Percentiles rank a stretch among this genome's conserved stretches.
phyloP scores from a whole-genome alignment of 2,888 invertebrate genomes.

The Idaea biselata region DNA sequence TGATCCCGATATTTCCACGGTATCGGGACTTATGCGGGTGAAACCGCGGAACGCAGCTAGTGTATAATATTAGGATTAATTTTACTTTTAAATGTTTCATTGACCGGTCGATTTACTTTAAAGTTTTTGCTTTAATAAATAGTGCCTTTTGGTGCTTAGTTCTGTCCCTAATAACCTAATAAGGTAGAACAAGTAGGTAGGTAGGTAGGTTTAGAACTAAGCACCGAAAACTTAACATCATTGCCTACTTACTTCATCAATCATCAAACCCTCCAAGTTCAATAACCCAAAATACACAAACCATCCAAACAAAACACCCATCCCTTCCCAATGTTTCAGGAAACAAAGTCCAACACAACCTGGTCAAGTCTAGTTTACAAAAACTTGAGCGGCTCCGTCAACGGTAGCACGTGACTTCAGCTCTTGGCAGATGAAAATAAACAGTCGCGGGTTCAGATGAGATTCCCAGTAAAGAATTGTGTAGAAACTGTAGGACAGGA shows the following conservation, averaged over 20 bases:
- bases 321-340: background rate
- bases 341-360: constrained; percentile 14
- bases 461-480: constrained; percentile 52
- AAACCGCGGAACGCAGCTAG: too few species aligned
- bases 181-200: too few species aligned
- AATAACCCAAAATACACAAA: constrained; percentile 16
- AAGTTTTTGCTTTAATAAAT: background rate
- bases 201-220: background rate
- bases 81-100: too few species aligned
- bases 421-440: constrained; percentile 73
- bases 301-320: constrained; percentile 14
- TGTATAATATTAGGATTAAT: too few species aligned
- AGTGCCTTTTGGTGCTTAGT: background rate
- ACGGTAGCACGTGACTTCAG: constrained; percentile 57
- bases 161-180: too few species aligned
- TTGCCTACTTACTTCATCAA: background rate
- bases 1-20: too few species aligned
- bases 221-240: background rate
- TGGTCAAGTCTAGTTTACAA: constrained; percentile 40
- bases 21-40: too few species aligned
- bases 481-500: too few species aligned
- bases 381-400: constrained; percentile 69
- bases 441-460: constrained; percentile 49
- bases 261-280: constrained; percentile 10
- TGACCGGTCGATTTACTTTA: too few species aligned